Evolutionary conservation across 2,888 invertebrate genomes (phyloP).

Genomic region (Cephus spinipes): DNA sequence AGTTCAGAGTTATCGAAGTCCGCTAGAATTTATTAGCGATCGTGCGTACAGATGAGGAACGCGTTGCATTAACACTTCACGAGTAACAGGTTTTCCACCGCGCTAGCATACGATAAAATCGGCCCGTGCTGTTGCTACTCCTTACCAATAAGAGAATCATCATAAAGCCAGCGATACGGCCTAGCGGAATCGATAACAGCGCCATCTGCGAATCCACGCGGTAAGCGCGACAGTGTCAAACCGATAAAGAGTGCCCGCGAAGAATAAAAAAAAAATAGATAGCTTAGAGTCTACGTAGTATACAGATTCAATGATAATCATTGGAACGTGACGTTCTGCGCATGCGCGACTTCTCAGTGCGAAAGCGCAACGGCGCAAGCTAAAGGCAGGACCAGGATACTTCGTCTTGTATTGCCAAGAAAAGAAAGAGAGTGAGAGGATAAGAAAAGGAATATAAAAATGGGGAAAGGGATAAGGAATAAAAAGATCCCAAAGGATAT

Average conservation of each 20-base stretch:
- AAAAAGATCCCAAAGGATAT: slow-evolving; percentile 12
- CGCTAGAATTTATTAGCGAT: slow-evolving; percentile 60
- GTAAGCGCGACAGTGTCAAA: neutral
- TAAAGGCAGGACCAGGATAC: neutral
- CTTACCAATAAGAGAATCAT: neutral
- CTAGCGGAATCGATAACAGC: neutral
- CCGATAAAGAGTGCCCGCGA: neutral
- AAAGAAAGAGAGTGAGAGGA: neutral
- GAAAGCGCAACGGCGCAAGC: neutral
- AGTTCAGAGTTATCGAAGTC: slow-evolving; percentile 33
- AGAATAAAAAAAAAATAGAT: neutral
- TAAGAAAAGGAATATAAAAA: neutral
- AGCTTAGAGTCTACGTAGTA: neutral
- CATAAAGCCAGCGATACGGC: neutral
- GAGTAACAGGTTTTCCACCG: slow-evolving; percentile 55
- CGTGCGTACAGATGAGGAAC: slow-evolving; percentile 55
- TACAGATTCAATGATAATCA: neutral
- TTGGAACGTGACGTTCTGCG: neutral
- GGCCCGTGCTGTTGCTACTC: slow-evolving; percentile 26
- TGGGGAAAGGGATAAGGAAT: neutral
- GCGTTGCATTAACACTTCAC: slow-evolving; percentile 60
- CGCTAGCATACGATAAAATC: slow-evolving; percentile 53
- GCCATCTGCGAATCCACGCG: neutral
- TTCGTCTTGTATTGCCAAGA: neutral
- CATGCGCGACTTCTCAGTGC: neutral